Percentiles rank a stretch among this genome's conserved stretches.
phyloP scores from a whole-genome alignment of 2,797 vertebrate genomes.

The Anguilla megastoma region DNA sequence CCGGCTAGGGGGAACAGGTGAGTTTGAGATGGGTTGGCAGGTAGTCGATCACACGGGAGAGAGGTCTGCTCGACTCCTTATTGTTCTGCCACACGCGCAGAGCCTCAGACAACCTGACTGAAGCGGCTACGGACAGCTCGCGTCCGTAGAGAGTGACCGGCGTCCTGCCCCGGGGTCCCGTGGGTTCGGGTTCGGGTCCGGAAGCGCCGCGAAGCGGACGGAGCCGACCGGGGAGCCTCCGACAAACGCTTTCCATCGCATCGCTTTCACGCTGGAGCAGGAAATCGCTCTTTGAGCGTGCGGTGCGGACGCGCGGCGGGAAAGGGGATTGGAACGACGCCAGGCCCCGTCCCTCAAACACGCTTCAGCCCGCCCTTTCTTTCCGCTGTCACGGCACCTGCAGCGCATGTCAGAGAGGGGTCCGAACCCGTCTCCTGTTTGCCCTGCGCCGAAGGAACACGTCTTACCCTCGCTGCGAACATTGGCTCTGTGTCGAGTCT shows the following conservation, averaged over 20 bases:
- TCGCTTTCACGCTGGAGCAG: neutral
- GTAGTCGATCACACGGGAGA: neutral
- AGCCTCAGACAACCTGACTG: neutral
- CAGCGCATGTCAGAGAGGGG: neutral
- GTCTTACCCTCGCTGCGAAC: neutral
- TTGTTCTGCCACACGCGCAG: neutral
- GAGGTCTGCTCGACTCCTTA: neutral
- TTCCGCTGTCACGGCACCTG: neutral
- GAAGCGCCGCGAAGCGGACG: neutral
- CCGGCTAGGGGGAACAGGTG: neutral
- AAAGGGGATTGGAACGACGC: neutral
- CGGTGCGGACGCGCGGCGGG: neutral
- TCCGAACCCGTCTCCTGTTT: neutral
- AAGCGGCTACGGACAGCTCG: neutral
- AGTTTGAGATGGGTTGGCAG: neutral
- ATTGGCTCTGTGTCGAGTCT: constrained; percentile 26
- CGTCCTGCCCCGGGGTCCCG: neutral
- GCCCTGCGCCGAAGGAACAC: neutral
- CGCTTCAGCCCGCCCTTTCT: neutral
- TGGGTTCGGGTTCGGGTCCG: neutral
- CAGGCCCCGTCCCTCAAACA: neutral
- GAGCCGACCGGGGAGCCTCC: neutral
- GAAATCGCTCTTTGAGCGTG: neutral
- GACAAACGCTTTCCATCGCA: neutral
- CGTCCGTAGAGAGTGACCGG: neutral